Percentiles rank a stretch among this genome's conserved stretches.
These are phyloP conservation scores for Rhineura floridana DNA, from an alignment of 2,113 vertebrate genomes.

Conservation along the genomic window DNA sequence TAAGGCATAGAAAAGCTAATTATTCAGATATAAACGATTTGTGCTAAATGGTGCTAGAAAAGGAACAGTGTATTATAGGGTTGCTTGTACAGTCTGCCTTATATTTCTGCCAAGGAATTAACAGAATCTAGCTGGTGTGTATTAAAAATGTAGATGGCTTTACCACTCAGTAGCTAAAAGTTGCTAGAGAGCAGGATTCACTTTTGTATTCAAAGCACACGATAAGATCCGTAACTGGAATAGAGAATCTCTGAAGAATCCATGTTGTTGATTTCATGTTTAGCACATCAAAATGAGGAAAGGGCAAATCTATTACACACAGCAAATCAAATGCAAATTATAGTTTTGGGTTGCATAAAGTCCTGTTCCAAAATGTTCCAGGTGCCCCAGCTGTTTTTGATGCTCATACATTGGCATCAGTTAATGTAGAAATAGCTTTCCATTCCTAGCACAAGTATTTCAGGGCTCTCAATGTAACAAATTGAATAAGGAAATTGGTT, in stretches of 20 bases:
- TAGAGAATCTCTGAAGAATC: conserved; percentile 50
- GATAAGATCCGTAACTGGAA: conserved; percentile 50
- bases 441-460: conserved; percentile 31
- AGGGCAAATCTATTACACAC: conserved; percentile 42
- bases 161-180: not conserved
- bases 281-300: conserved; percentile 56
- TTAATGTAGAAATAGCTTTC: conserved; percentile 35
- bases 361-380: conserved; percentile 43
- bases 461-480: conserved; percentile 34
- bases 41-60: not conserved
- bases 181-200: conserved; percentile 4
- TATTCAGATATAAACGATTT: not conserved
- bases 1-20: not conserved
- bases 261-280: conserved; percentile 51
- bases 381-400: conserved; percentile 43
- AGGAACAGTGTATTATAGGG: not conserved
- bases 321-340: conserved; percentile 51
- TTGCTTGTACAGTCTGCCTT: not conserved
- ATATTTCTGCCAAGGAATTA: not conserved
- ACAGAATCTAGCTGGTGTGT: not conserved
- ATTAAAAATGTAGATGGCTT: not conserved
- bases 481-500: conserved; percentile 41
- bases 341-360: not conserved
- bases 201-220: conserved; percentile 21
- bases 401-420: conserved; percentile 33